These are phyloP conservation scores for Dipodomys merriami DNA, from an alignment of 2,113 vertebrate genomes.

Conservation along the genomic window DNA sequence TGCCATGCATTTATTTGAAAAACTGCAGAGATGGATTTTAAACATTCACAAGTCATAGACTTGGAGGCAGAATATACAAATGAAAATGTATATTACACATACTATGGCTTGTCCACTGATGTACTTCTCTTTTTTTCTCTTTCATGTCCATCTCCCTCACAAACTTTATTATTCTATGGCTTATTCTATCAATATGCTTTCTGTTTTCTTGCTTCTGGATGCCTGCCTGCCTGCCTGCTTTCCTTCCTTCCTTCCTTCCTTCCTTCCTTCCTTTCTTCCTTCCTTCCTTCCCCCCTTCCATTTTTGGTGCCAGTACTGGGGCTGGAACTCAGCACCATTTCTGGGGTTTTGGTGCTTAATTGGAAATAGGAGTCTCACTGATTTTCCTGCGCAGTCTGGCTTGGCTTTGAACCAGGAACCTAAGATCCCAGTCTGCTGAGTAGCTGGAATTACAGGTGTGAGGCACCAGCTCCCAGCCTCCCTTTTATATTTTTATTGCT, in stretches of 20 bases:
- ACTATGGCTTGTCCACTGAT: background rate
- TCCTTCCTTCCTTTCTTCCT: background rate
- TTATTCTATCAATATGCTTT: background rate
- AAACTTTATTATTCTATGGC: background rate
- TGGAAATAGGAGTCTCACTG: too few species aligned
- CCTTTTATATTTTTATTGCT: constrained; percentile 13
- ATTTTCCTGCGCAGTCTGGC: too few species aligned
- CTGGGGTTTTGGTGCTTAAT: too few species aligned
- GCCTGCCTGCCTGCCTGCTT: too few species aligned
- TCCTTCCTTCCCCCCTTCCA: background rate
- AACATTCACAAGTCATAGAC: background rate
- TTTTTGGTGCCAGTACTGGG: background rate
- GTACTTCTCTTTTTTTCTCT: background rate
- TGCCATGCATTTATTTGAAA: background rate
- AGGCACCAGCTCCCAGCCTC: too few species aligned
- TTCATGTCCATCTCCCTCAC: background rate
- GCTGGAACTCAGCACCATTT: too few species aligned
- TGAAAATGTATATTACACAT: background rate
- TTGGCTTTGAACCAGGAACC: too few species aligned
- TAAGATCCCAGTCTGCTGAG: too few species aligned
- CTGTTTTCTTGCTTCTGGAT: background rate
- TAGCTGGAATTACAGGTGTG: too few species aligned
- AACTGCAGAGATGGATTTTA: background rate
- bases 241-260: background rate
- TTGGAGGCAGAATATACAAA: background rate